phyloP scores from a whole-genome alignment of 2,797 vertebrate species.

The Cynopterus sphinx region DNA sequence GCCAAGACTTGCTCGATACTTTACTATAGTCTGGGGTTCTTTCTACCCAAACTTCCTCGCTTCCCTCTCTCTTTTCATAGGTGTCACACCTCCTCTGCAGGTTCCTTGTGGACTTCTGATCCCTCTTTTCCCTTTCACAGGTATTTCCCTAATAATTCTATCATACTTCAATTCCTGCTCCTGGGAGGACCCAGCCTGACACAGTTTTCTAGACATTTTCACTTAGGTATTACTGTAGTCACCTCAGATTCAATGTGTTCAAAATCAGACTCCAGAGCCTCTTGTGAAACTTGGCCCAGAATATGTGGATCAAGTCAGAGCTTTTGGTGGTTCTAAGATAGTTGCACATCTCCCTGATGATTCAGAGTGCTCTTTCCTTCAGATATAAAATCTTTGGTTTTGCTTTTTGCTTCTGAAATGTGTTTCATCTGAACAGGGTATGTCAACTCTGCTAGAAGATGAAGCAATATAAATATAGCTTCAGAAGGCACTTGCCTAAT shows the following conservation, averaged over 20 bases:
- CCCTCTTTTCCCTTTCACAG: background rate
- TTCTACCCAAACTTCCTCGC: background rate
- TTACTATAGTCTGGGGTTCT: background rate
- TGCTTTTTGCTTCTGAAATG: slow-evolving; percentile 35
- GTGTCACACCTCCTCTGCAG: background rate
- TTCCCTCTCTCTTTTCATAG: background rate
- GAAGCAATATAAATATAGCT: slow-evolving; percentile 63
- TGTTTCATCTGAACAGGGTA: slow-evolving; percentile 65
- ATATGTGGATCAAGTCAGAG: slow-evolving; percentile 55
- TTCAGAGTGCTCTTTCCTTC: slow-evolving; percentile 53
- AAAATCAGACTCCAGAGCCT: slow-evolving; percentile 6
- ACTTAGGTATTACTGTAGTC: background rate
- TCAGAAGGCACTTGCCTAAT: background rate
- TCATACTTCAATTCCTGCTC: background rate
- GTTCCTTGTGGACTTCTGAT: background rate
- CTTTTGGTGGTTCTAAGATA: slow-evolving; percentile 66
- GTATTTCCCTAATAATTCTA: slow-evolving; percentile 14
- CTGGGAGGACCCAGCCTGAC: background rate
- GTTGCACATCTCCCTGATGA: slow-evolving; percentile 50
- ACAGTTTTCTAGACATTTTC: background rate
- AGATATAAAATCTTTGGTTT: slow-evolving; percentile 63
- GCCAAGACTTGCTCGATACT: background rate
- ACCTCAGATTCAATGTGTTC: background rate
- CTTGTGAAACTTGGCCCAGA: slow-evolving; percentile 5
- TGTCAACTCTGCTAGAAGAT: background rate